These are phyloP conservation scores for Sacculina carcini DNA, from an alignment of 2,888 invertebrate genomes.

Conservation along the genomic window DNA sequence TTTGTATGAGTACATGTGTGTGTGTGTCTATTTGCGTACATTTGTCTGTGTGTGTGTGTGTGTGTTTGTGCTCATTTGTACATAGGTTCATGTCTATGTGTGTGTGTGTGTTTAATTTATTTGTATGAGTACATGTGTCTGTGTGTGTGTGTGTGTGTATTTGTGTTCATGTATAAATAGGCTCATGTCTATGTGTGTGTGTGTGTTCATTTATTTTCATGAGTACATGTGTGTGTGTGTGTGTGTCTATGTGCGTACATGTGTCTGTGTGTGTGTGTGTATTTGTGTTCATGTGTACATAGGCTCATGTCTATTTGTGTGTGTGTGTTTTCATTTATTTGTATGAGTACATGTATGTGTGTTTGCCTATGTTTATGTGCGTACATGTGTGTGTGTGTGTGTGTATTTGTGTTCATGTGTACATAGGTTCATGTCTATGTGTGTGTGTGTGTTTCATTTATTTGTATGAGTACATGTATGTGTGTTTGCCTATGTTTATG, in stretches of 20 bases:
- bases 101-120: not conserved
- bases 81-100: not conserved
- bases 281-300: not conserved
- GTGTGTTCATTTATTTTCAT: not conserved
- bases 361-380: not conserved
- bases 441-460: slow-evolving; percentile 2
- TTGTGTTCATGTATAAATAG: not conserved
- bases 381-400: not conserved
- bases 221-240: not conserved
- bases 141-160: too few species aligned
- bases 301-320: not conserved
- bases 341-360: slow-evolving; percentile 1
- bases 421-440: not conserved
- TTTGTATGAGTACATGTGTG: not conserved
- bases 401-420: not conserved
- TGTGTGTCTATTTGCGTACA: too few species aligned
- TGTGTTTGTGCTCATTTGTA: not conserved
- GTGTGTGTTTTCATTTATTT: not conserved
- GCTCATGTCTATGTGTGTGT: not conserved
- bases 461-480: slow-evolving; percentile 1
- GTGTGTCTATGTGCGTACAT: not conserved
- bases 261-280: not conserved
- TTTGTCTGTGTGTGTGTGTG: too few species aligned
- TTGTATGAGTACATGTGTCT: not conserved
- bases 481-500: too few species aligned